Conservation (phyloP, 2,888 invertebrate genomes). For the Acrocyrtus sp. region DNA sequence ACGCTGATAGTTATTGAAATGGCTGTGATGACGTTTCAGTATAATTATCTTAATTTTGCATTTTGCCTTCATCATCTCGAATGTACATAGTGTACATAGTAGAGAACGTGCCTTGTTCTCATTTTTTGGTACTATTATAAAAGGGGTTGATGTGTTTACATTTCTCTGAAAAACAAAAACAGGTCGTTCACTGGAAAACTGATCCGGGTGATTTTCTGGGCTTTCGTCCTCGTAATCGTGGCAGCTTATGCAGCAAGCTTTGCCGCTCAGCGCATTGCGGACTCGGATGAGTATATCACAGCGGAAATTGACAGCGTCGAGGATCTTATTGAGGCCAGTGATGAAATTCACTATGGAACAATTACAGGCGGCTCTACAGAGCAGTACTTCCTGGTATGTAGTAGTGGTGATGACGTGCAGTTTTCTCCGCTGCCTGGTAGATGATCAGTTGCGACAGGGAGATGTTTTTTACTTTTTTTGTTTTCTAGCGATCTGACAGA, state of each 20-base stretch:
- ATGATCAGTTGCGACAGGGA: too few relatives aligned
- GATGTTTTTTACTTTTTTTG: not conserved
- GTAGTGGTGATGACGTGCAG: not conserved
- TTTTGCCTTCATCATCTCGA: not conserved
- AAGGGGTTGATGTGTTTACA: conserved; percentile 36
- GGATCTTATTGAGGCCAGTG: conserved; percentile 89
- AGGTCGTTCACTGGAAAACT: conserved; percentile 91
- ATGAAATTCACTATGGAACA: conserved; percentile 92
- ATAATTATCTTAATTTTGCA: not conserved
- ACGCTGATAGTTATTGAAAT: too few relatives aligned
- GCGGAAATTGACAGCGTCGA: conserved; percentile 92
- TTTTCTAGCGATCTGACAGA: conserved; percentile 80
- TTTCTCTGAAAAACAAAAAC: too few relatives aligned
- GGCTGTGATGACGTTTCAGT: too few relatives aligned
- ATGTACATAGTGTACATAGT: not conserved
- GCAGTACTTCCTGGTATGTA: conserved; percentile 82
- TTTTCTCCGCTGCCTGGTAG: not conserved
- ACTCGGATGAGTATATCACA: conserved; percentile 69
- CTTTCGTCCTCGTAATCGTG: conserved; percentile 95
- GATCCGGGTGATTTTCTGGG: conserved; percentile 99
- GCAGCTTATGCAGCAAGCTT: conserved; percentile 99
- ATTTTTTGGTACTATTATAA: too few relatives aligned
- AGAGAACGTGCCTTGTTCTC: too few relatives aligned
- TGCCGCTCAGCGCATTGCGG: conserved; percentile 97
- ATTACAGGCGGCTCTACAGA: conserved; percentile 82